Conservation (phyloP, 2,113 vertebrate species). For the Zosterops borbonicus region DNA sequence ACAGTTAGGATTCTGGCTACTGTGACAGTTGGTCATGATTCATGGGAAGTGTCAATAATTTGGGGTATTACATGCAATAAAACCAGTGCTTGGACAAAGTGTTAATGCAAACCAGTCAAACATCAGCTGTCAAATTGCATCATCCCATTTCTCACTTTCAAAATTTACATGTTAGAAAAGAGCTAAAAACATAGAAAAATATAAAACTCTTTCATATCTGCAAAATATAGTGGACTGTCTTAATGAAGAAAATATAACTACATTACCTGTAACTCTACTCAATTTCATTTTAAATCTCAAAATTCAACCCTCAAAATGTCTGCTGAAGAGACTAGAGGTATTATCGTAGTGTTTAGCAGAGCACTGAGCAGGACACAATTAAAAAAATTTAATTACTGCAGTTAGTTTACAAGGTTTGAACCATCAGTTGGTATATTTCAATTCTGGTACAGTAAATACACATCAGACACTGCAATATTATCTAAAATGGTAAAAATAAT, state of each 20-base stretch:
- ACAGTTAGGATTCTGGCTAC: rapidly evolving
- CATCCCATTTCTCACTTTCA: not conserved
- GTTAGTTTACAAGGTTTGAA: not conserved
- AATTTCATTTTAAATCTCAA: not conserved
- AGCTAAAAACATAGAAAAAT: not conserved
- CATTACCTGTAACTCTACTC: not conserved
- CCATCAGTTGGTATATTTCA: not conserved
- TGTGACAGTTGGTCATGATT: rapidly evolving
- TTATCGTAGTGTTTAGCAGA: not conserved
- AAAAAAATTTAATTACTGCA: not conserved
- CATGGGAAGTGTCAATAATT: not conserved
- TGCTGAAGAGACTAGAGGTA: not conserved
- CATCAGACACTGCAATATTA: not conserved
- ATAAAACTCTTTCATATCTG: not conserved
- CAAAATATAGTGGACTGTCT: not conserved
- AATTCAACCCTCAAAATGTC: not conserved
- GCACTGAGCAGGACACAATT: not conserved
- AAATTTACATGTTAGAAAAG: not conserved
- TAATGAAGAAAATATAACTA: not conserved
- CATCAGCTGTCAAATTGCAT: not conserved
- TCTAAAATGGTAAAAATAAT: not conserved
- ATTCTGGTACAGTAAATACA: not conserved
- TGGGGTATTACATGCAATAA: not conserved
- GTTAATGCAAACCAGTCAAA: not conserved
- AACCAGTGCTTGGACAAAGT: not conserved